A percentile compares a stretch with the other conserved stretches of the same genome.
phyloP scores from a whole-genome alignment of 2,797 vertebrate species.

The Microtus agrestis region DNA sequence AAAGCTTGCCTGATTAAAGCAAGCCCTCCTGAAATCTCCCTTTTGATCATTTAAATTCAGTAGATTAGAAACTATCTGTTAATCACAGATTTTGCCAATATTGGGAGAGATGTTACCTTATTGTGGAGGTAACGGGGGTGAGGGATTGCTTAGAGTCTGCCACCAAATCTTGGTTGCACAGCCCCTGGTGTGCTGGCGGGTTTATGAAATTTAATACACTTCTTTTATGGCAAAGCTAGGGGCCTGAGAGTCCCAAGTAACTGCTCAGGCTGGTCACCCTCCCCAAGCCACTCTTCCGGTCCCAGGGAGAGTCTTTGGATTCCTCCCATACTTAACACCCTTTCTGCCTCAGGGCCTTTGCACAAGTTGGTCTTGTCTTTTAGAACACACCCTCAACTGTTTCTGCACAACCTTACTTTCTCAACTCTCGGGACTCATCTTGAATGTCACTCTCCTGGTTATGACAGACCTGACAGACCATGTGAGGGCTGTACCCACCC shows the following conservation, averaged over 20 bases:
- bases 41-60: not conserved
- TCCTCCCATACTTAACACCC: not conserved
- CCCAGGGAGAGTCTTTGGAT: not conserved
- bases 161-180: not conserved
- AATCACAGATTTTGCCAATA: not conserved
- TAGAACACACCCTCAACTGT: not conserved
- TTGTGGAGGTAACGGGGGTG: not conserved
- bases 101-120: not conserved
- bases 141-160: not conserved
- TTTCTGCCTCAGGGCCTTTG: not conserved
- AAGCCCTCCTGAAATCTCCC: not conserved
- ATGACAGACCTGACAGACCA: not conserved
- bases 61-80: not conserved
- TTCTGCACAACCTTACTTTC: not conserved
- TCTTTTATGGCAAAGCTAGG: not conserved
- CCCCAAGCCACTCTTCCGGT: no score
- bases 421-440: not conserved
- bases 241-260: not conserved
- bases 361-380: not conserved
- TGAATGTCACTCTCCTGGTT: not conserved
- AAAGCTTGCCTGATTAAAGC: not conserved
- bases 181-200: rapidly evolving
- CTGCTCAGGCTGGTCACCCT: not conserved
- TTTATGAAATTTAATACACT: not conserved
- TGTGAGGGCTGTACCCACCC: not conserved